These are phyloP conservation scores for Echinometra lucunter DNA, from an alignment of 53 echinoderm and acorn worm species.

Conservation along the genomic window DNA sequence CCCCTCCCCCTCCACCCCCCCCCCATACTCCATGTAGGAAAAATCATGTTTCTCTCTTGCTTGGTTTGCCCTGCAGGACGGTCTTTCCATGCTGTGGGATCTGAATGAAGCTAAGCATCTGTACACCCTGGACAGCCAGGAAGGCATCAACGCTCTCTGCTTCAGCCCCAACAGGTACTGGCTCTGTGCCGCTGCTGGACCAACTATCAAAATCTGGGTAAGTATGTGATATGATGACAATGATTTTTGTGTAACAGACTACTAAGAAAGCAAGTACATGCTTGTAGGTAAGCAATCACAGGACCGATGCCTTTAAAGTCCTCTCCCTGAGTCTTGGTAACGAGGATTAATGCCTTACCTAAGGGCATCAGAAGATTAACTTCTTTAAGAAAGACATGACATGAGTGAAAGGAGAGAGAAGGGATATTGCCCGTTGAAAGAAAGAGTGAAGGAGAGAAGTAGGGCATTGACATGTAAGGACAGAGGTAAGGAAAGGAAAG, in stretches of 20 bases:
- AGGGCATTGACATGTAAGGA: not conserved
- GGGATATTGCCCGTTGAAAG: no score
- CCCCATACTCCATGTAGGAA: not conserved
- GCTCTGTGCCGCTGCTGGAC: slow-evolving; percentile 94
- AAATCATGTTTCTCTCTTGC: not conserved
- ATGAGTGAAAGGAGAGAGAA: no score
- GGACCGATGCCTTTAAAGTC: no score
- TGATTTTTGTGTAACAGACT: no score
- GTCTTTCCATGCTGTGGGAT: slow-evolving; percentile 98
- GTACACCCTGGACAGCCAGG: slow-evolving; percentile 92
- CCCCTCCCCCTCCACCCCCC: no score
- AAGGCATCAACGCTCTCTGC: slow-evolving; percentile 91
- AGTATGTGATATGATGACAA: no score
- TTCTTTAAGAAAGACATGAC: no score
- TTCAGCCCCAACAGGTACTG: slow-evolving; percentile 99
- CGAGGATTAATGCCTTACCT: no score
- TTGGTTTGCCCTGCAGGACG: slow-evolving; percentile 74
- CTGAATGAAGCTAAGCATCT: slow-evolving; percentile 96
- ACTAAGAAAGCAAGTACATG: no score
- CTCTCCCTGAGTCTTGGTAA: no score
- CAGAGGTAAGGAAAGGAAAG: not conserved
- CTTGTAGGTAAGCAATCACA: no score
- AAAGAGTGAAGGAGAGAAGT: not conserved
- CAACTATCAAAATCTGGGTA: slow-evolving; percentile 99
- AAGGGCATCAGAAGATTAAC: no score